These are phyloP conservation scores for Drosophila gunungcola DNA, from an alignment of 1,140 invertebrate genomes.

Conservation along the genomic window DNA sequence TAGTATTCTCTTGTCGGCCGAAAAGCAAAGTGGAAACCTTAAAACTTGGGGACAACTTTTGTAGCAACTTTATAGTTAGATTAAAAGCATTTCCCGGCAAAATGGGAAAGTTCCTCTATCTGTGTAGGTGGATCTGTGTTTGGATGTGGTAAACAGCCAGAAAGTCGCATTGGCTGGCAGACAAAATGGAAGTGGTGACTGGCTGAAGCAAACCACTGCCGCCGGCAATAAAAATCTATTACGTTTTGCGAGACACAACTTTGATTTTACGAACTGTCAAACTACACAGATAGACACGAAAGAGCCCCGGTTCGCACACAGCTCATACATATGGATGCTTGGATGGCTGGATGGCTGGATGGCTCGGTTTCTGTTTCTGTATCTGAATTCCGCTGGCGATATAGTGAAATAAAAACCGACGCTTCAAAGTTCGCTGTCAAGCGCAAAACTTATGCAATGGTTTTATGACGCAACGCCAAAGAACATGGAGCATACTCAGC, in stretches of 20 bases:
- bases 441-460: constrained; percentile 54
- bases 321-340: constrained; percentile 26
- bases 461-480: constrained; percentile 46
- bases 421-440: constrained; percentile 45
- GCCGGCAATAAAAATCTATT: constrained; percentile 73
- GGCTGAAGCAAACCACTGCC: constrained; percentile 47
- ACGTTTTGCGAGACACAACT: constrained; percentile 68
- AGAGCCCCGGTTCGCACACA: constrained; percentile 11
- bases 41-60: constrained; percentile 50
- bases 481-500: constrained; percentile 29
- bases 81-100: constrained; percentile 69
- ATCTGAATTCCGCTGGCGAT: constrained; percentile 20
- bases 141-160: constrained; percentile 40
- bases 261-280: constrained; percentile 77
- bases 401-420: constrained; percentile 48
- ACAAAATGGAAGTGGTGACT: constrained; percentile 57
- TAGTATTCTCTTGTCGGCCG: constrained; percentile 17
- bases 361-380: background rate
- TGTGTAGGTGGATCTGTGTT: constrained; percentile 12
- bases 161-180: constrained; percentile 55
- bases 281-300: constrained; percentile 37
- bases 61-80: constrained; percentile 71
- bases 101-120: constrained; percentile 49
- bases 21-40: constrained; percentile 24
- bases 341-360: too few species aligned